These are phyloP conservation scores for Blera fallax DNA, from an alignment of 2,888 invertebrate species.

Conservation along the genomic window DNA sequence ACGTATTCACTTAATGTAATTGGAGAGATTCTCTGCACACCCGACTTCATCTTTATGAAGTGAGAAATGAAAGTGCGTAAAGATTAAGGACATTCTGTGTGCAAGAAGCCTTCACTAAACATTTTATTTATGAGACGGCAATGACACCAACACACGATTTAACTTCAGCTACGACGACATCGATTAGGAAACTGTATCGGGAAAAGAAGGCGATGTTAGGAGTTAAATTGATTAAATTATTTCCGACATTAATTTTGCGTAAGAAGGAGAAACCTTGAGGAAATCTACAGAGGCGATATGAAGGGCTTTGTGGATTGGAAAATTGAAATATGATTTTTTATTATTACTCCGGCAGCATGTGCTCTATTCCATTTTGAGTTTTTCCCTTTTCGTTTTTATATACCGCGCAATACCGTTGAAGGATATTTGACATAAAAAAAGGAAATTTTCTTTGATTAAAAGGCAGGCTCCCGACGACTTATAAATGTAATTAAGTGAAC, in stretches of 20 bases:
- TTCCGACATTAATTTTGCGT: slow-evolving; percentile 36
- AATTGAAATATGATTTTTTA: slow-evolving; percentile 50
- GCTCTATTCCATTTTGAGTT: slow-evolving; percentile 1
- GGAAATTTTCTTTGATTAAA: background rate
- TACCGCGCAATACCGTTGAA: background rate
- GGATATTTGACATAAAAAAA: background rate
- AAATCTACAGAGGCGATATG: background rate
- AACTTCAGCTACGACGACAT: slow-evolving; percentile 1
- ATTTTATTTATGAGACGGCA: slow-evolving; percentile 41
- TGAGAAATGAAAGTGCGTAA: slow-evolving; percentile 28
- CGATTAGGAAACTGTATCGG: background rate
- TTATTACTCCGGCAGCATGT: slow-evolving; percentile 19
- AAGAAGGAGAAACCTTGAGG: background rate
- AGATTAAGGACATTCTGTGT: slow-evolving; percentile 25
- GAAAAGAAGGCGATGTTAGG: background rate
- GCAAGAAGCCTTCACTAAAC: slow-evolving; percentile 35
- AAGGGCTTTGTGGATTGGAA: slow-evolving; percentile 26
- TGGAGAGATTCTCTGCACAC: background rate
- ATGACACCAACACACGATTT: slow-evolving; percentile 16
- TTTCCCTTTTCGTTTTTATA: too few species aligned
- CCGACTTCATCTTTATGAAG: background rate
- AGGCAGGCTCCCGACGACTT: too few species aligned
- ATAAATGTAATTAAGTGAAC: background rate
- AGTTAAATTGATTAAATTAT: slow-evolving; percentile 52
- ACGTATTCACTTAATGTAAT: slow-evolving; percentile 13